Evolutionary conservation across 2,797 vertebrate species (phyloP), one percentile per base, ranked within the genome.

Genomic region (Lateolabrax maculatus): DNA sequence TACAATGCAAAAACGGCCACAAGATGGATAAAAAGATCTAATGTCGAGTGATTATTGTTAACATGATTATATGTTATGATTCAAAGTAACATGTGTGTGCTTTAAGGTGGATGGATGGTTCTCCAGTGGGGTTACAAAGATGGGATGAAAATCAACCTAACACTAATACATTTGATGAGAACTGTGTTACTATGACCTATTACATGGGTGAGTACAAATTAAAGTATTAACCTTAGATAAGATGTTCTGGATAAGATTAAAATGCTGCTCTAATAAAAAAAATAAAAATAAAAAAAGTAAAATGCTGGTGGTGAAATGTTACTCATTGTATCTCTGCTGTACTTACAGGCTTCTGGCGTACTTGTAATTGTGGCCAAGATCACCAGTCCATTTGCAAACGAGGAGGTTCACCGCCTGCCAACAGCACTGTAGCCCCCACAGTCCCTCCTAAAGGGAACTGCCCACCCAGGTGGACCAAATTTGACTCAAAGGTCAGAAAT

Each of bases 101-200:
- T 56, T 72, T 18, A 75, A 95, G 94, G 91, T 95, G 94, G 94
- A 81, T 91, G 86, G 93, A 94, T 75, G 86, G 79, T 19, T 73
- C 90, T 37, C 51, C 82, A 1, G 16, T 82, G 11, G 70, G 58
- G 44, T 77, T 87, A 36, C 81, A 78, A 69, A 89, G 55, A 77
- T 95, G 94, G 94, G 89, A 91, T 44, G 62, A 89, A 60, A 63
- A 94, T 44, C 92, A 94, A 73, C 94, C 94, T 0, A 83, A 83
- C 65, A 2, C 83, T 1, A 18, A 79, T 9, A 37, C 18, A 48
- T 90, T 81, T 53, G 87, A 93, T 84, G 55, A 90, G 69, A 93
- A 80, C 84, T 95, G 94, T 75, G 94, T 86, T 37, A 0, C 0
- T 1, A 90, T 95, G 91, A 46, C 21, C 13, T 84, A 87, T 68